A percentile compares a stretch with the other conserved stretches of the same genome.
Conservation (phyloP, 2,113 vertebrate species). For the Coptodon rendalli region DNA sequence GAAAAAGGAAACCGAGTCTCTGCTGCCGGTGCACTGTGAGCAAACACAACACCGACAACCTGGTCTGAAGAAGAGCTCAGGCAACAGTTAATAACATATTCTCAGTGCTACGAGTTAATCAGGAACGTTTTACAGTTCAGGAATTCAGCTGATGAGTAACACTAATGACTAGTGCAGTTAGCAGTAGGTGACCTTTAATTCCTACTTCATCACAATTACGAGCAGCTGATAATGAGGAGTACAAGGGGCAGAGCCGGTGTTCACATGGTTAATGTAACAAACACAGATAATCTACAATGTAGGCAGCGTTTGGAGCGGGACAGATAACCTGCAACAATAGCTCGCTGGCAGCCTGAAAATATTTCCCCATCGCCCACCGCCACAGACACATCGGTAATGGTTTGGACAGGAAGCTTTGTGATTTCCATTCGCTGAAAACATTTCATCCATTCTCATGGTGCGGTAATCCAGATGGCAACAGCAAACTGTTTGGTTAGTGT, state of each 20-base stretch:
- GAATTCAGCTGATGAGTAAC: background rate
- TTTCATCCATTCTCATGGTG: too few relatives aligned
- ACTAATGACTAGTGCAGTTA: background rate
- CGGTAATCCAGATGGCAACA: rapidly evolving
- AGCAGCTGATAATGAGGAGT: background rate
- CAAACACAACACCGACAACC: background rate
- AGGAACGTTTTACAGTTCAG: background rate
- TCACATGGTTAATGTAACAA: background rate
- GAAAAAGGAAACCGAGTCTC: background rate
- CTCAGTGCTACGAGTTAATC: background rate
- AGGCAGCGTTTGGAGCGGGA: background rate
- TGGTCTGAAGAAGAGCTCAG: background rate
- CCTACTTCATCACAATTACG: background rate
- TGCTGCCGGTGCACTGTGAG: background rate
- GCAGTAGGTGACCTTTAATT: background rate
- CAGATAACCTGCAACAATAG: background rate
- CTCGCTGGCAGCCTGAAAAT: background rate
- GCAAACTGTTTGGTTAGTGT: background rate
- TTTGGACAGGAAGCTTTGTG: background rate
- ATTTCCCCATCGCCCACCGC: background rate
- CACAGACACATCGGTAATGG: rapidly evolving
- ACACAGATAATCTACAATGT: background rate
- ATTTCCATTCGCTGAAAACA: background rate
- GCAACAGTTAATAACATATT: background rate
- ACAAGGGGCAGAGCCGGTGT: background rate